Conservation (phyloP, 2,888 invertebrate genomes). For the Limnephilus lunatus region DNA sequence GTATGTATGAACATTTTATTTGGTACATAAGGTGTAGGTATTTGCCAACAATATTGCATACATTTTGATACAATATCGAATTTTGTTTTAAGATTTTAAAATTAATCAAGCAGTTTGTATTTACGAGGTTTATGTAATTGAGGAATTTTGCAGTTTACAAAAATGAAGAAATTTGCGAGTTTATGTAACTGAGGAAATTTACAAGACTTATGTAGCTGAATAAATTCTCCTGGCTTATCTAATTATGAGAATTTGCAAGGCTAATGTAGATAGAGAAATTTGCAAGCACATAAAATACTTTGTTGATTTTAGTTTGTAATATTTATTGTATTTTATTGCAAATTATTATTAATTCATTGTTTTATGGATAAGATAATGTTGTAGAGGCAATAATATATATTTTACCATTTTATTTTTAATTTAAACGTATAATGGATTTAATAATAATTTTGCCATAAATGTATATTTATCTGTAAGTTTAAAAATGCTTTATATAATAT, state of each 20-base stretch:
- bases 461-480: neutral
- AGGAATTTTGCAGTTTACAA: no score
- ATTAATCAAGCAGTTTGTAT: neutral
- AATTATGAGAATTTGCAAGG: neutral
- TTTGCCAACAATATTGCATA: neutral
- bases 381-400: neutral
- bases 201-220: neutral
- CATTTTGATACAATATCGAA: neutral
- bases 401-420: neutral
- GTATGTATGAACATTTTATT: neutral
- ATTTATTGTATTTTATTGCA: slow-evolving; percentile 4
- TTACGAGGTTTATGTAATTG: no score
- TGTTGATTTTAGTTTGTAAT: slow-evolving; percentile 15
- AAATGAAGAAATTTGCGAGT: no score
- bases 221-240: neutral
- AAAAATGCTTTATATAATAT: slow-evolving; percentile 6
- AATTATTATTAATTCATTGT: neutral
- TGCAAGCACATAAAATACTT: neutral
- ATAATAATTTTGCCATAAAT: neutral
- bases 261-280: neutral
- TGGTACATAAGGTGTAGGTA: neutral
- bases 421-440: neutral
- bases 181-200: neutral
- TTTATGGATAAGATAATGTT: neutral
- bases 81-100: neutral